These are phyloP conservation scores for Elysia chlorotica DNA, from an alignment of 1,140 invertebrate species.

Conservation along the genomic window DNA sequence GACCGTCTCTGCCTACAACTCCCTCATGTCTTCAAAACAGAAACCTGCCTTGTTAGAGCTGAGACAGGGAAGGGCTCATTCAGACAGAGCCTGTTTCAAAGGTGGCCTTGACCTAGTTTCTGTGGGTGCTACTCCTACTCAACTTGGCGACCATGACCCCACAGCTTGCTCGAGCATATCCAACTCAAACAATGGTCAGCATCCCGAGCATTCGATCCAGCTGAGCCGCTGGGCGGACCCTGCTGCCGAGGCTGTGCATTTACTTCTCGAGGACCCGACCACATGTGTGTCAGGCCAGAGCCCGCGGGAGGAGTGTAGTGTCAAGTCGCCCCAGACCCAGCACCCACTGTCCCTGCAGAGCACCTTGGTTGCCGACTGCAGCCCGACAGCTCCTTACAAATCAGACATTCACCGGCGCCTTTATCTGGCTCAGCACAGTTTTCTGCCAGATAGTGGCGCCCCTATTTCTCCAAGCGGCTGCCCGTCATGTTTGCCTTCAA, in stretches of 20 bases:
- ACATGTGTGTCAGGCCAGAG: constrained; percentile 33
- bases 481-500: constrained; percentile 12
- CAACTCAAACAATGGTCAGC: too few relatives aligned
- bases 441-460: constrained; percentile 13
- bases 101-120: too few relatives aligned
- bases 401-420: constrained; percentile 41
- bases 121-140: too few relatives aligned
- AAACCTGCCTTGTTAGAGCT: too few relatives aligned
- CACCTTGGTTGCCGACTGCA: constrained; percentile 50
- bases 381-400: constrained; percentile 35
- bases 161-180: constrained; percentile 22
- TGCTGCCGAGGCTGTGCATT: constrained; percentile 55
- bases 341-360: constrained; percentile 42
- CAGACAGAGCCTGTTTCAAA: too few relatives aligned
- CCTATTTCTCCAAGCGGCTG: constrained; percentile 21
- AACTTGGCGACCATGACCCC: too few relatives aligned
- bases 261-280: constrained; percentile 62
- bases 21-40: too few relatives aligned
- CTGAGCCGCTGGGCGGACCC: constrained; percentile 62
- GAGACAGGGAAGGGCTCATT: too few relatives aligned
- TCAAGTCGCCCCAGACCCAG: too few relatives aligned
- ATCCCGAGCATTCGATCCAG: too few relatives aligned
- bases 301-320: too few relatives aligned
- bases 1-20: too few relatives aligned
- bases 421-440: constrained; percentile 40